Evolutionary conservation across 2,797 vertebrate genomes (phyloP), one percentile per base, ranked within the genome.

Genomic region (Trachurus trachurus): DNA sequence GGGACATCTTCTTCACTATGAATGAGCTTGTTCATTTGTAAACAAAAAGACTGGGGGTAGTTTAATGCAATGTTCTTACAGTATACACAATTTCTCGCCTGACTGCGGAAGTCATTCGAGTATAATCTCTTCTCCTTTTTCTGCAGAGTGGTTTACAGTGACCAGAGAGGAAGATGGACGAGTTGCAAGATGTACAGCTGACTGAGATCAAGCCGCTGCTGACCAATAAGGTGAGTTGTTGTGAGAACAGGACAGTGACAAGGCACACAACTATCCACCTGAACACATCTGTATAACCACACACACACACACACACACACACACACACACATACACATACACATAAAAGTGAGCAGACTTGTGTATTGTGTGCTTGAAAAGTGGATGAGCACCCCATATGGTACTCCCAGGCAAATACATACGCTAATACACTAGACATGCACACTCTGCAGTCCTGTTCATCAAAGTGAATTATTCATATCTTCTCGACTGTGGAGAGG

Each of bases 181-280:
- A 99, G 91, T 94, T 99, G 72, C 97, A 99, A 93, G 97, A 99
- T 80, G 97, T 99, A 88, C 98, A 99, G 90, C 85, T 99, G 91
- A 99, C 97, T 80, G 98, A 99, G 92, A 98, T 99, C 95, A 99
- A 98, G 88, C 97, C 98, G 0, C 96, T 99, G 80, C 95, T 99
- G 91, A 98, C 97, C 72, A 97, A 96, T 84, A 98, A 98, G 97
- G 98, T 99, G 94, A 95, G 84, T 69, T 8, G 12, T 19, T 1
- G 17, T 37, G 29, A 45, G 42, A 42, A 65, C n/a, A 22, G 31
- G 42, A 29, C 6, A 0, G 3, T 11, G 39, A 60, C 62, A 15
- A 57, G 47, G 17, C 53, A 17, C 1, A 15, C n/a, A 19, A 19
- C 34, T 50, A n/a, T 49, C 34, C 63, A 52, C 37, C 29, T 5